Base-by-base conservation (phyloP, 1,140 invertebrate species). In the Hetaerina americana region DNA sequence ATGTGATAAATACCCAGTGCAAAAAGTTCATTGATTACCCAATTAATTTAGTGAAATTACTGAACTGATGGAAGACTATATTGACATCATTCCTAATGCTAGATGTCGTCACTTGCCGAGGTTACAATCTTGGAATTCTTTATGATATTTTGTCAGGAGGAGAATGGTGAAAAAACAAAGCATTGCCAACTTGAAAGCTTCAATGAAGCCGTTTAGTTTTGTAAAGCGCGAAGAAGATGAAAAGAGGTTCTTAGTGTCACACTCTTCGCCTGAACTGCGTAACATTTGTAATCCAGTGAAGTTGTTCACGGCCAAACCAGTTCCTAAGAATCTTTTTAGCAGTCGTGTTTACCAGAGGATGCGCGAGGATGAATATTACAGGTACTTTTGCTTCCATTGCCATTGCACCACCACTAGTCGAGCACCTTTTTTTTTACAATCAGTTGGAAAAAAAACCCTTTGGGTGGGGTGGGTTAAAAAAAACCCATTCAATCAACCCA, bases 291-390 rank as follows among this genome's bases (percentile, higher is more conserved):
- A 68, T 5, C 72, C 75, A 66, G 10, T 80, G 31, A 84, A 84
- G 67, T 82, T 81, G 29, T 90, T 90, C 74, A 84, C 80, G 76
- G 89, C 88, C 0, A 86, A 86, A 73, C 88, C 88, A 0, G 84
- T 90, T 27, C 89, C 89, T 5, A 88, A 84, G 76, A 86, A 88
- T 80, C 77, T 90, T 15, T 89, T 89, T 75, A 87, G 86, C 26
- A 88, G 87, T 74, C 87, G 88, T 71, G 83, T 89, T 74, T 89
- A 89, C 71, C 85, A 88, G 70, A 88, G 86, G 76, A 88, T 87
- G 82, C 82, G 87, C 66, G 88, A 90, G 77, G 87, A 90, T 74
- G 87, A 89, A 74, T 89, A 86, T 79, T 88, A 87, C 76, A 85
- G 87, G 88, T 89, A 76, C 77, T 28, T 72, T 74, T 26, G 10